Base-by-base conservation (phyloP, 2,888 invertebrate genomes). In the Osmoderma eremita region DNA sequence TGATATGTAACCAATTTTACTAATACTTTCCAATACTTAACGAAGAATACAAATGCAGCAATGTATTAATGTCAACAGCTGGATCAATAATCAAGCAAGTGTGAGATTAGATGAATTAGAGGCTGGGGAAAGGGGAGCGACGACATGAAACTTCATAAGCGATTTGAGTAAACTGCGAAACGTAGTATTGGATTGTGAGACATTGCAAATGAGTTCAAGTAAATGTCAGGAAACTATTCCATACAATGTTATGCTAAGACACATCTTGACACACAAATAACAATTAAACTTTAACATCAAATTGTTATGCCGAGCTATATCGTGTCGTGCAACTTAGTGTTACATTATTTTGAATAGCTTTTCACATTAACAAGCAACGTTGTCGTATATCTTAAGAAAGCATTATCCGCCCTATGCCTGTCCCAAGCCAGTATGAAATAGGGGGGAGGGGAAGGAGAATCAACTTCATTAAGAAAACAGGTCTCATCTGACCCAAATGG, bases 131-230 rank as follows among this genome's bases (percentile, higher is more conserved):
- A 17, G 51, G n/a, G 41, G 15, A 17, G 39, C 17, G 15, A n/a
- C n/a, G 17, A 30, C 48, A 12, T 49, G 22, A 56, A 67, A 53
- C n/a, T 36, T 54, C 45, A 54, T 63, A 54, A 67, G 10, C 17
- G 45, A 63, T 61, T 30, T 22, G 38, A 51, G 10, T 42, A 65
- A 53, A 41, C 12, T 24, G 18, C 24, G 22, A 15, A 63, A 63
- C 15, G 50, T 22, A 42, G 45, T 20, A 39, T 54, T 17, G 54
- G 38, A 38, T 50, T 50, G 13, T 1, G 42, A 3, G 42, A 3
- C 17, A 42, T 42, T 18, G 10, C 42, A 42, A 42, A 42, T 42
- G 42, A 42, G 42, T 24, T 13, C n/a, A 53, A 38, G 5, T 53
- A 38, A 8, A 42, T 58, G 45, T 58, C 30, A 30, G 15, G 24